Evolutionary conservation across 2,113 vertebrate species (phyloP), one percentile per base, ranked within the genome.

Genomic region (Plotosus lineatus): DNA sequence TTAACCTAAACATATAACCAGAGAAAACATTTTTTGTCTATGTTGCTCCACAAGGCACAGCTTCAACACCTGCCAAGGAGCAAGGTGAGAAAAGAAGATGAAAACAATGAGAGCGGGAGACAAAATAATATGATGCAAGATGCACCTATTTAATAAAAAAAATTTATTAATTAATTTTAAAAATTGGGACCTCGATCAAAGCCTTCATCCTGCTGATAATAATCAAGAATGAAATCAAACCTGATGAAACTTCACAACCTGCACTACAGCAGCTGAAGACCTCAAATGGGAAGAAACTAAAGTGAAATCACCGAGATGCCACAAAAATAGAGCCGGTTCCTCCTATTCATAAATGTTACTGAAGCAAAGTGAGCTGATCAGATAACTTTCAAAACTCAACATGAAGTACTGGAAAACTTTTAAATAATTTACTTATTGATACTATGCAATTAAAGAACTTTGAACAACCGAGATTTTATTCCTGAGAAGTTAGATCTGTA

Each of bases 171-270:
- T n/a, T n/a, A n/a, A n/a, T n/a, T n/a, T n/a, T n/a, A n/a, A n/a
- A n/a, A n/a, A 33, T 55, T 68, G 10, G 4, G 36, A 48, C 60
- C 31, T 26, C 74, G 63, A 65, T 74, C 76, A 74, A 79, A 83
- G 71, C 60, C 33, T 6, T 1, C 31, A n/a, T 38, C n/a, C 81
- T 44, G 75, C 44, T 63, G 48, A 53, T 69, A 17, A 76, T 48
- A 58, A 36, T 51, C 55, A 31, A 48, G 26, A 74, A 73, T 71
- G 28, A 84, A 61, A 80, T 23, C 40, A 48, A 78, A 36, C 28
- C 23, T 82, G 61, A 82, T 74, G 40, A 78, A 48, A 46, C 75
- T 38, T 73, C 44, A 56, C 17, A 51, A 46, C 42, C 19, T 80
- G 50, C n/a, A n/a, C 46, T 61, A 23, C 9, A 40, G 68, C 55